These are phyloP conservation scores for Sciaenops ocellatus DNA, from an alignment of 2,797 vertebrate genomes.

Conservation along the genomic window DNA sequence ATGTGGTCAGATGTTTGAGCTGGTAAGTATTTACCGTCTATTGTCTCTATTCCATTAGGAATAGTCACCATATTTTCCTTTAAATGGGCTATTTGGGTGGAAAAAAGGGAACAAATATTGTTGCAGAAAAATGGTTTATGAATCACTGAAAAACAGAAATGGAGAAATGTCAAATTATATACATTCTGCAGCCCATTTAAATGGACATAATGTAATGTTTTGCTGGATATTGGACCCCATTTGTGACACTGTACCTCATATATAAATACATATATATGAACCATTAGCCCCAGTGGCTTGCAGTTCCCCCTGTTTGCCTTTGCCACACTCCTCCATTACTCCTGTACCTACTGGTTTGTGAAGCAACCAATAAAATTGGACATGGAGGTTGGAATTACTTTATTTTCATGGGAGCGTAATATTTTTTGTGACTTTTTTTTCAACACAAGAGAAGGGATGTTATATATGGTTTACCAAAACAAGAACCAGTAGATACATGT, in stretches of 20 bases:
- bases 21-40: constrained; percentile 77
- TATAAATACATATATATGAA: constrained; percentile 40
- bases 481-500: constrained; percentile 86
- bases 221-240: constrained; percentile 39
- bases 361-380: constrained; percentile 84
- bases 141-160: constrained; percentile 19
- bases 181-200: constrained; percentile 76
- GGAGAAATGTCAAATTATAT: constrained; percentile 10
- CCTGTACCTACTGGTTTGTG: constrained; percentile 87
- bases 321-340: constrained; percentile 67
- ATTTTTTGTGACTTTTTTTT: constrained; percentile 34
- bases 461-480: constrained; percentile 53
- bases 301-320: constrained; percentile 33
- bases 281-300: constrained; percentile 43
- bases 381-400: constrained; percentile 75
- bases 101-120: constrained; percentile 15
- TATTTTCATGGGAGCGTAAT: constrained; percentile 29
- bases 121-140: constrained; percentile 25
- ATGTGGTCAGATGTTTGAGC: constrained; percentile 74
- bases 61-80: constrained; percentile 65
- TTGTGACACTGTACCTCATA: constrained; percentile 47
- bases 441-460: constrained; percentile 35
- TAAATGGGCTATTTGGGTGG: constrained; percentile 79
- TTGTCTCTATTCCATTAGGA: constrained; percentile 51
- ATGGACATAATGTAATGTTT: constrained; percentile 59